Base-by-base conservation (phyloP, 2,888 invertebrate genomes). In the Lampropteryx suffumata region DNA sequence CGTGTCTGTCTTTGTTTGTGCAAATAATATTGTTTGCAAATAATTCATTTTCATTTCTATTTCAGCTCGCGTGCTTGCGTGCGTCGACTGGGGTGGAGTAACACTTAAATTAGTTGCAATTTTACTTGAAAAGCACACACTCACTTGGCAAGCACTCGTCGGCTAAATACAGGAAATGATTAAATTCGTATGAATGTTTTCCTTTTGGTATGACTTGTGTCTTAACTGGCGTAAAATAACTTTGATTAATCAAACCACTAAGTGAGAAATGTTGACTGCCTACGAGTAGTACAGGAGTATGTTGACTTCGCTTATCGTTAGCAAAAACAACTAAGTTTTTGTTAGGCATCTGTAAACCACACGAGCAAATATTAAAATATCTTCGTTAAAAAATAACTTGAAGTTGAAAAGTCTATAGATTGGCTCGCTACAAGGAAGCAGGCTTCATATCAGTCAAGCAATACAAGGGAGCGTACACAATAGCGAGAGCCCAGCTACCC, bases 21-120 rank as follows among this genome's bases (percentile, higher is more conserved):
- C 24, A 24, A 24, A 21, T 21, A 32, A 33, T 47, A 50, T 32
- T 52, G 45, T 52, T 50, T 48, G 39, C 52, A 51, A 37, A 28
- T 40, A 34, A 34, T 37, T 32, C 35, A 46, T 46, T 49, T 62
- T n/a, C 53, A 72, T 69, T 69, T 60, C 52, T 60, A 61, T 58
- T 46, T 43, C 55, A 64, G 59, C 55, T 86, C 73, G 87, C 90
- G 89, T 88, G 89, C 57, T 90, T 76, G 90, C 89, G 90, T 90
- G 89, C 73, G 73, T 80, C 67, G 65, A 73, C 81, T 76, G 79
- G 77, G 79, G 79, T 75, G 79, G 73, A 78, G 84, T 81, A 79
- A 82, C 82, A 84, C 83, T 87, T 84, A 89, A 90, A 87, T 87
- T 86, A 83, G 82, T 84, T 82, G 84, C 87, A 87, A 85, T 89